Evolutionary conservation across 2,888 invertebrate genomes (phyloP), one percentile per base, ranked within the genome.

Genomic region (Argynnis bischoffii): DNA sequence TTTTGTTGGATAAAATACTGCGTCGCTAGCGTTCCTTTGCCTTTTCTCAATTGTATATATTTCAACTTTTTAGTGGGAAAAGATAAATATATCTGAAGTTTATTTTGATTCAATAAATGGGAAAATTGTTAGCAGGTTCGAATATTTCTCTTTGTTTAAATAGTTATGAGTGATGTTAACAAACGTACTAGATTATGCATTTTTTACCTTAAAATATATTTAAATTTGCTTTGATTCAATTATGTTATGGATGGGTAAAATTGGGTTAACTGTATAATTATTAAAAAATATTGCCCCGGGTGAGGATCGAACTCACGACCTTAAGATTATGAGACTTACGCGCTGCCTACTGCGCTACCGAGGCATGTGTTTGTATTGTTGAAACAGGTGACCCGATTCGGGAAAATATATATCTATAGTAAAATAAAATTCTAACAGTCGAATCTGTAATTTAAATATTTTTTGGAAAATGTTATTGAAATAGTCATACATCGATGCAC

Each of bases 261-360:
- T 41, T 18, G 3, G 26, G 4, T 26, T 4, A 5, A 26, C 4
- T 5, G 26, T 26, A 63, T 18, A n/a, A 13, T 50, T 57, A 18
- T 26, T 18, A 77, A 78, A 75, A 73, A 26, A 14, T 51, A 56
- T 35, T 95, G 95, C 95, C 95, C 95, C 95, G 95, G 94, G 96
- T 96, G 96, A 96, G 96, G 96, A 95, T 96, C 95, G 96, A 96
- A 96, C 96, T 96, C 96, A 96, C 96, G 96, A 95, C 96, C 96
- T 97, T 97, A 95, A 96, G 96, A 96, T 96, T 96, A 96, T 96
- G 96, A 96, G 96, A 96, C 96, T 96, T 95, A 96, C 96, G 96
- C 96, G 96, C 96, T 96, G 94, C 96, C 96, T 95, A 95, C 96
- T 96, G 96, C 2, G 18, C 95, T 94, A 95, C 95, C 95, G 76